Evolutionary conservation across 2,888 invertebrate species (phyloP), one percentile per base, ranked within the genome.

Genomic region (Plutella xylostella): DNA sequence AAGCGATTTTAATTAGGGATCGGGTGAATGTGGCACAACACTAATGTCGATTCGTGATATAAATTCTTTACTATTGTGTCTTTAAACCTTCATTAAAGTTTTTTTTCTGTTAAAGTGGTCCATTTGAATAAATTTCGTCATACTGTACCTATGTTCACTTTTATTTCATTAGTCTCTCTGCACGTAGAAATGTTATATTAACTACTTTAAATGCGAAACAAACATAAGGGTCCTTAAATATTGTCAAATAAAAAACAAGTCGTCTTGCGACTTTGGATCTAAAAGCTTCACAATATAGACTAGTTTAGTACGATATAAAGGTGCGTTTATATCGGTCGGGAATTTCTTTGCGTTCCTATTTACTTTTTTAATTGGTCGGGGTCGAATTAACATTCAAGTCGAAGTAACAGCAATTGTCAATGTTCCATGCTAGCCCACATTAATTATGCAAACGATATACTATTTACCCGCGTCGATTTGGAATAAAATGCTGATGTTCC

Each of bases 371-470:
- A 25, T 39, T 22, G 22, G 14, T 14, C 25, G 37, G 15, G 15
- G 9, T 15, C 15, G 39, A 22, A 39, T 39, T 39, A 39, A 39
- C 39, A 39, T 39, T 41, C 41, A 30, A 41, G 41, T 30, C 30
- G 41, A 19, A 41, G 20, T 41, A 41, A 41, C 41, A 30, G 30
- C 41, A 41, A 41, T 56, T 52, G 57, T 56, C 58, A 46, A 55
- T 60, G 60, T 63, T 59, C 66, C 65, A 67, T 66, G 67, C 64
- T 59, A 58, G 49, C 55, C 60, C 57, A 60, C 63, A 65, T 70
- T 72, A 65, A 73, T 72, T 74, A 75, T 75, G 72, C 72, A 72
- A 74, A 73, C 65, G 65, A 60, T 43, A 11, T 20, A 43, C 42
- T 43, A 43, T 43, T 42, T 42, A 34, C 25, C 14, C 14, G 59